These are phyloP conservation scores for Hemibagrus wyckioides DNA, from an alignment of 2,113 vertebrate species.

Conservation along the genomic window DNA sequence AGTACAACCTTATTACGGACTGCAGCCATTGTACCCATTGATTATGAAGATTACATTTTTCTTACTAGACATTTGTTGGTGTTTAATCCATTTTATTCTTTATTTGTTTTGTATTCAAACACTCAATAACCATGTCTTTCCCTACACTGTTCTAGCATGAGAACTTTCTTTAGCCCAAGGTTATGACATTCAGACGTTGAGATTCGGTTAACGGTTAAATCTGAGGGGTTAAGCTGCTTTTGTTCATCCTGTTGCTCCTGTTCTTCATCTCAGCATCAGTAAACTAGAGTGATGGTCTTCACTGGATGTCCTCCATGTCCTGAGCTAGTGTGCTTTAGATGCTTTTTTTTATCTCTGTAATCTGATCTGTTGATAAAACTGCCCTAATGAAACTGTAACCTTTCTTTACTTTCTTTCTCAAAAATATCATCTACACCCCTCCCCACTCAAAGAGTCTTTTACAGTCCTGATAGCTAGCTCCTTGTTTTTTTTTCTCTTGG, in stretches of 20 bases:
- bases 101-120: background rate
- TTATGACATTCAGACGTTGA: background rate
- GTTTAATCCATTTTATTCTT: background rate
- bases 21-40: background rate
- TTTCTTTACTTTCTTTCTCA: background rate
- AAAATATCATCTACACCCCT: background rate
- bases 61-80: background rate
- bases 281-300: background rate
- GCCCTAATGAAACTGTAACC: background rate
- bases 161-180: background rate
- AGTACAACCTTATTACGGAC: background rate
- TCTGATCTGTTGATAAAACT: background rate
- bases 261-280: background rate
- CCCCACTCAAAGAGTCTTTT: background rate
- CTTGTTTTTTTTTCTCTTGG: background rate
- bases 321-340: background rate
- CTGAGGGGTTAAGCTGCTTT: background rate
- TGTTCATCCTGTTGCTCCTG: background rate
- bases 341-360: slow-evolving; percentile 2
- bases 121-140: background rate
- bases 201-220: background rate
- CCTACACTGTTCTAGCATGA: background rate
- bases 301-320: background rate
- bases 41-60: background rate
- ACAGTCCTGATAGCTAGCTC: background rate